Evolutionary conservation across 2,113 vertebrate species (phyloP).

Genomic region (Acinonyx jubatus): DNA sequence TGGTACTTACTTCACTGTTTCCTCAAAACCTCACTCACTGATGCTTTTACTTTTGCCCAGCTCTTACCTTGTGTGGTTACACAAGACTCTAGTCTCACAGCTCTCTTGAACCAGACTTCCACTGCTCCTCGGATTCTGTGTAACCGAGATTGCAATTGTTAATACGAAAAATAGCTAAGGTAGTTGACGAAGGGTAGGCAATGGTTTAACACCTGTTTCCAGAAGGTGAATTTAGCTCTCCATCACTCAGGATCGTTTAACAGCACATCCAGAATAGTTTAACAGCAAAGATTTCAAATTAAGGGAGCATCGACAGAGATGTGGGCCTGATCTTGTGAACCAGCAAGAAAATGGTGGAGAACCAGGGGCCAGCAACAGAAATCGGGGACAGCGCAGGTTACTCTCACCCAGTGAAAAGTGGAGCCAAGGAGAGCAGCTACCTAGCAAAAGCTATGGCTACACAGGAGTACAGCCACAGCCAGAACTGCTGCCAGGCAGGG

Average conservation of each 20-base stretch:
- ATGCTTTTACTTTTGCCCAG: neutral
- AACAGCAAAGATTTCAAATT: neutral
- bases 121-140: neutral
- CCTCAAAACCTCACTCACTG: neutral
- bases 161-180: conserved; percentile 33
- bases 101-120: neutral
- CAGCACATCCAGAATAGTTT: neutral
- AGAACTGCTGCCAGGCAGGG: neutral
- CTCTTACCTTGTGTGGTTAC: neutral
- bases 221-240: neutral
- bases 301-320: neutral
- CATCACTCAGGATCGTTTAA: neutral
- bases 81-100: neutral
- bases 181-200: neutral
- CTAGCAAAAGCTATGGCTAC: neutral
- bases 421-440: neutral
- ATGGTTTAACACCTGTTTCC: conserved; percentile 15
- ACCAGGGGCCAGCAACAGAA: neutral
- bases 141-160: neutral
- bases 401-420: neutral
- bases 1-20: neutral
- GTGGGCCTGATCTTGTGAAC: neutral
- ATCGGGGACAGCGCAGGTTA: neutral
- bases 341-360: neutral
- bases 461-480: neutral